Evolutionary conservation across 2,888 invertebrate species (phyloP), one percentile per base, ranked within the genome.

Genomic region (Conops quadrifasciatus): DNA sequence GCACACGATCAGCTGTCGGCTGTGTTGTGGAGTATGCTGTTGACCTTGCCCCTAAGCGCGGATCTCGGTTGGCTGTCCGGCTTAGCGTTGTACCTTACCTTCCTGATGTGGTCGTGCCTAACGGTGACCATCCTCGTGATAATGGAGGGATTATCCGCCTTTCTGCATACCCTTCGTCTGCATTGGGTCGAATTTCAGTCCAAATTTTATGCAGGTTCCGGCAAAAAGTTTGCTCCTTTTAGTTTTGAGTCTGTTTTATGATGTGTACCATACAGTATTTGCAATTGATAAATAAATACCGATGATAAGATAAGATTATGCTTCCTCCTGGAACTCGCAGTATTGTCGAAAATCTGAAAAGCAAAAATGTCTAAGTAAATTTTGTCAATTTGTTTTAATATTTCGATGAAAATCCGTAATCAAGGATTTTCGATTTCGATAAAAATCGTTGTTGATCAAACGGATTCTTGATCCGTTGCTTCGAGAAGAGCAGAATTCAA

Each of bases 111-210:
- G 96, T 92, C 94, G 67, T 88, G 91, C 30, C 90, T 98, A 75
- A 98, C 98, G 0, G 88, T 99, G 64, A 93, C 94, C 80, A 97
- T 99, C 83, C 90, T 99, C 72, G 94, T 99, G 75, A 90, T 98
- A 81, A 99, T 99, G 99, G 99, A 99, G 88, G 99, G 99, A 0
- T 89, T 99, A 9, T 98, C 98, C n/a, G 98, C 99, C 36, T 99
- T 99, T 89, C 88, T 99, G 76, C 99, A 99, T 85, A 98, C 98
- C 0, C 90, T 99, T 76, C 95, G 99, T 89, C 89, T 98, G 79
- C 98, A 98, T 87, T 98, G 98, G 94, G 95, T 96, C 78, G 96
- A 96, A 87, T 98, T 99, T 88, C 97, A 98, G 89, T 96, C 95
- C 84, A 96, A 96, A 86, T 96, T 96, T 87, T 96, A 95, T 86